Evolutionary conservation across 2,797 vertebrate species (phyloP).

Genomic region (Loriculus beryllinus): DNA sequence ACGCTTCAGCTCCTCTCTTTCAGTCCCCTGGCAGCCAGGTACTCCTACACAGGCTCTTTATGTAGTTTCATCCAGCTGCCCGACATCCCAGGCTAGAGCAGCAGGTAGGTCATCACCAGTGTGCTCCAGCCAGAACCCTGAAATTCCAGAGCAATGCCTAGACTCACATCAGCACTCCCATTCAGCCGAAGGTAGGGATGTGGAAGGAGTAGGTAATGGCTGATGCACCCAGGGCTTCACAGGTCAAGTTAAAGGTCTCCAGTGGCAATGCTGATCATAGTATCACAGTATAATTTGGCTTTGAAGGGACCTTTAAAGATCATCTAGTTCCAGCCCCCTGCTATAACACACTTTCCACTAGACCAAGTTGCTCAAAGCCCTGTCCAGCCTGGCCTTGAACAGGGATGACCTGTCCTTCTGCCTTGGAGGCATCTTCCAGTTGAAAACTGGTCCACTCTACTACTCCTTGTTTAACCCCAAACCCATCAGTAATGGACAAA

Average conservation of each 20-base stretch:
- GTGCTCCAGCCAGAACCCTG: background rate
- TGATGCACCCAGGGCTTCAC: background rate
- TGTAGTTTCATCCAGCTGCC: background rate
- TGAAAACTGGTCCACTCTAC: background rate
- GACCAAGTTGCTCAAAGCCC: background rate
- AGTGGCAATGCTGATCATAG: background rate
- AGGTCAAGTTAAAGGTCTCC: background rate
- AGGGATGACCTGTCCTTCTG: background rate
- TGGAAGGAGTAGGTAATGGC: background rate
- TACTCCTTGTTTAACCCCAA: background rate
- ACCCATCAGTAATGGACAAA: background rate
- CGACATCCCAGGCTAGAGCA: background rate
- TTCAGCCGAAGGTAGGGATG: background rate
- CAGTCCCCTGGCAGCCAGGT: background rate
- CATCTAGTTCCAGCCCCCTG: background rate
- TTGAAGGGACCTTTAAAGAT: background rate
- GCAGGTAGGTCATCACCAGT: background rate
- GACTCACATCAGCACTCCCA: no score
- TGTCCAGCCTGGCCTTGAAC: background rate
- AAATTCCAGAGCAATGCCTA: background rate
- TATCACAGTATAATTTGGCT: background rate
- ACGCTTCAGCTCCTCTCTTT: background rate
- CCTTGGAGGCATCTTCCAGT: background rate
- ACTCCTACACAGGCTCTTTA: background rate
- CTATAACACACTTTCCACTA: background rate